phyloP scores from a whole-genome alignment of 2,888 invertebrate genomes.

The Conomelus anceps region DNA sequence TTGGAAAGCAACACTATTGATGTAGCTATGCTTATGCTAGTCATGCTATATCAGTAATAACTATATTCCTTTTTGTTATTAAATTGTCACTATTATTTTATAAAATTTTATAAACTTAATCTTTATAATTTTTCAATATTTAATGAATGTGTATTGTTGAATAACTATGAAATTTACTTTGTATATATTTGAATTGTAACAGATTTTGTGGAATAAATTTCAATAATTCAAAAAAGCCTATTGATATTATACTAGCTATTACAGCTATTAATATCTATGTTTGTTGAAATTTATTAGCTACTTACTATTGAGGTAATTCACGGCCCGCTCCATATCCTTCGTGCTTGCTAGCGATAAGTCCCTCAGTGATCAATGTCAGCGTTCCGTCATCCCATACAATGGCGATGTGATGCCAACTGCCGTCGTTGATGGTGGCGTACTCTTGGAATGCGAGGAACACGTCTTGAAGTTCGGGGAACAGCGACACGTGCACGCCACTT shows the following conservation, averaged over 20 bases:
- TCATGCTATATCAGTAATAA: too few relatives aligned
- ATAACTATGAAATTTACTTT: too few relatives aligned
- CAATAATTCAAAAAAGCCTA: slow-evolving; percentile 21
- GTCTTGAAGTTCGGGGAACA: slow-evolving; percentile 82
- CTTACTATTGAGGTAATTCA: slow-evolving; percentile 74
- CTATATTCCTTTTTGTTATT: too few relatives aligned
- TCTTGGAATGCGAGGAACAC: slow-evolving; percentile 85
- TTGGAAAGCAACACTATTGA: too few relatives aligned
- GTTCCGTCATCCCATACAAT: slow-evolving; percentile 93
- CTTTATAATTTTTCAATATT: too few relatives aligned
- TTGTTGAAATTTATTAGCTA: slow-evolving; percentile 25
- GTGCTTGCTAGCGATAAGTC: slow-evolving; percentile 85
- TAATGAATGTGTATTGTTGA: too few relatives aligned
- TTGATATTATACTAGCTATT: slow-evolving; percentile 2
- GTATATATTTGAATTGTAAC: too few relatives aligned
- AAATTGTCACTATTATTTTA: too few relatives aligned
- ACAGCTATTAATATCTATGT: too few relatives aligned
- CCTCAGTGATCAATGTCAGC: slow-evolving; percentile 88
- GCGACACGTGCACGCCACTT: slow-evolving; percentile 83
- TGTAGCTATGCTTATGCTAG: too few relatives aligned
- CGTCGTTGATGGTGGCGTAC: slow-evolving; percentile 89
- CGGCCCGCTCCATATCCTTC: slow-evolving; percentile 82
- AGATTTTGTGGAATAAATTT: neutral
- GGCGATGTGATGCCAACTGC: slow-evolving; percentile 94
- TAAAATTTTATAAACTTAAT: too few relatives aligned